These are phyloP conservation scores for Eupithecia tripunctaria DNA, from an alignment of 2,888 invertebrate species.

Conservation along the genomic window DNA sequence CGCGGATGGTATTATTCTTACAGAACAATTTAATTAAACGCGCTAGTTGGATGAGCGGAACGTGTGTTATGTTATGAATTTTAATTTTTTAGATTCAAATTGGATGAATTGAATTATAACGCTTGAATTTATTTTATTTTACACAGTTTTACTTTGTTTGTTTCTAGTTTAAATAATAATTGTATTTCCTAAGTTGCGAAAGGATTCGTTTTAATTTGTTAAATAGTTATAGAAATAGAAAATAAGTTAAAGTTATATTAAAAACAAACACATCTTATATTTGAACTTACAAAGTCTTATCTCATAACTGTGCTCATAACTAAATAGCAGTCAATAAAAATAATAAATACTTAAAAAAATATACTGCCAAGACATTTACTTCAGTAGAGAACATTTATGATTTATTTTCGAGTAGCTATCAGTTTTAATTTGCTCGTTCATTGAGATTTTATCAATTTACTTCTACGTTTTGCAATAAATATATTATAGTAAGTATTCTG, in stretches of 20 bases:
- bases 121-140: not conserved
- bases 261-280: not conserved
- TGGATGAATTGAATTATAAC: not conserved
- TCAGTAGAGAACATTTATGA: not conserved
- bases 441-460: not conserved
- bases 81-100: not conserved
- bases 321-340: not conserved
- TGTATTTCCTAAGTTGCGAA: too few relatives aligned
- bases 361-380: not conserved
- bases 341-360: not conserved
- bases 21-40: constrained; percentile 7
- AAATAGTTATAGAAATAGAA: not conserved
- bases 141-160: not conserved
- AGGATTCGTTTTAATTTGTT: too few relatives aligned
- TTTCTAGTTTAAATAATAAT: too few relatives aligned
- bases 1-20: not conserved
- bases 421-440: not conserved
- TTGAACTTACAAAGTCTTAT: too few relatives aligned
- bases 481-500: too few relatives aligned
- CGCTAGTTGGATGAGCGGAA: constrained; percentile 6
- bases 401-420: not conserved
- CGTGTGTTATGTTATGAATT: constrained; percentile 5
- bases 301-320: not conserved
- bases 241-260: not conserved
- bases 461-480: not conserved